A percentile compares a stretch with the other conserved stretches of the same genome.
Conservation (phyloP, 2,888 invertebrate genomes). For the Drosophila hamatofila region DNA sequence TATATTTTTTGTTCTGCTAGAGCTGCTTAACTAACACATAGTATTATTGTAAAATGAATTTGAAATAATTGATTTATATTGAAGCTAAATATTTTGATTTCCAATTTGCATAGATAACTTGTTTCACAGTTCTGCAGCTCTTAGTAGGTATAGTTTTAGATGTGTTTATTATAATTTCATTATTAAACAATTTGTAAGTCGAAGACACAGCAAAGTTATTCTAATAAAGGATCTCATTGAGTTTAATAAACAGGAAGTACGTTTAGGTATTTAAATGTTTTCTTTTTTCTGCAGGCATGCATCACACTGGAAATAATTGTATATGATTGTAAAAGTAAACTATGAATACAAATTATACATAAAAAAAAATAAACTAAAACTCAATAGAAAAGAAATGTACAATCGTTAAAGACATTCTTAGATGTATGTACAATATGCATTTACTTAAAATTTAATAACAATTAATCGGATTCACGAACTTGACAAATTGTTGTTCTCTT, state of each 20-base stretch:
- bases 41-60: neutral
- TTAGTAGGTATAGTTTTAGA: constrained; percentile 9
- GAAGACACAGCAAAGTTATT: constrained; percentile 76
- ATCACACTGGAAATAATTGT: constrained; percentile 41
- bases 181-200: constrained; percentile 47
- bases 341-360: constrained; percentile 12
- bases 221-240: constrained; percentile 64
- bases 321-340: constrained; percentile 25
- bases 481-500: constrained; percentile 26
- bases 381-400: constrained; percentile 36
- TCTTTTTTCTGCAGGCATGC: constrained; percentile 24
- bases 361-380: constrained; percentile 25
- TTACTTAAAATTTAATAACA: constrained; percentile 54
- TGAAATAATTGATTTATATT: constrained; percentile 3
- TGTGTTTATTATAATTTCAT: constrained; percentile 51
- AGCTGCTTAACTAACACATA: neutral
- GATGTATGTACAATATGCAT: constrained; percentile 31
- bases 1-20: constrained; percentile 1
- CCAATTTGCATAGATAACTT: neutral
- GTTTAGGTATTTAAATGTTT: constrained; percentile 22
- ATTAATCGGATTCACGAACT: constrained; percentile 36
- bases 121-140: constrained; percentile 17
- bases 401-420: constrained; percentile 29
- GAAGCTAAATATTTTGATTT: constrained; percentile 2
- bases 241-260: constrained; percentile 31